These are phyloP conservation scores for Euleptes europaea DNA, from an alignment of 2,113 vertebrate species.

Conservation along the genomic window DNA sequence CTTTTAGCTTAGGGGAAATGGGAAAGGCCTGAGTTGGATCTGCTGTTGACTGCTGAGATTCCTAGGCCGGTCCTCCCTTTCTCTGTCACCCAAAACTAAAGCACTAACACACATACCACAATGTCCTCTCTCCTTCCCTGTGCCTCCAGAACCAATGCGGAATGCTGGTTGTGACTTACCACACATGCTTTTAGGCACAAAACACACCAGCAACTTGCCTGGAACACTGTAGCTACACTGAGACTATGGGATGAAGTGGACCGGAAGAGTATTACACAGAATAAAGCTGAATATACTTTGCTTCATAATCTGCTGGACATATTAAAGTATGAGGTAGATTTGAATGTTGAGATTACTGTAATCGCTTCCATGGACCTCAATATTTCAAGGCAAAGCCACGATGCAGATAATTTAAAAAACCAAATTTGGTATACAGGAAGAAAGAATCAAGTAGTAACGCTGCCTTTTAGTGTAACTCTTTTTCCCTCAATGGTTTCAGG, in stretches of 20 bases:
- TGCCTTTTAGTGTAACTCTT: not conserved
- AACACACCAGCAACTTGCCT: not conserved
- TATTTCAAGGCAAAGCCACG: not conserved
- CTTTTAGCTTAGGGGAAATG: not conserved
- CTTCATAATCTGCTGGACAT: not conserved
- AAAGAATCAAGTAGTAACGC: not conserved
- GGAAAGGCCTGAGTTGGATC: not conserved
- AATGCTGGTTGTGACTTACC: not conserved
- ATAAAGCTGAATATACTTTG: not conserved
- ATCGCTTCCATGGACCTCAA: not conserved
- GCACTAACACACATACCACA: not conserved
- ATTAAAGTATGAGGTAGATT: not conserved
- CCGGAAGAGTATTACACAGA: not conserved
- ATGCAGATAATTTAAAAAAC: not conserved
- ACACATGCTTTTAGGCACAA: not conserved
- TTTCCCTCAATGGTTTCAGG: not conserved
- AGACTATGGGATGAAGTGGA: not conserved
- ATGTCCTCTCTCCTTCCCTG: not conserved
- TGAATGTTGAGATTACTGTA: not conserved
- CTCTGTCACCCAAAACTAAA: not conserved
- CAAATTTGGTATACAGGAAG: not conserved
- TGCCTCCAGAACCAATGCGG: not conserved
- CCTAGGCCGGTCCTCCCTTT: not conserved
- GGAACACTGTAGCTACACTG: not conserved
- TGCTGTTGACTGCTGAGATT: not conserved